Percentiles rank a stretch among this genome's conserved stretches.
Conservation (phyloP, 2,113 vertebrate genomes). For the Oncorhynchus gorbuscha region DNA sequence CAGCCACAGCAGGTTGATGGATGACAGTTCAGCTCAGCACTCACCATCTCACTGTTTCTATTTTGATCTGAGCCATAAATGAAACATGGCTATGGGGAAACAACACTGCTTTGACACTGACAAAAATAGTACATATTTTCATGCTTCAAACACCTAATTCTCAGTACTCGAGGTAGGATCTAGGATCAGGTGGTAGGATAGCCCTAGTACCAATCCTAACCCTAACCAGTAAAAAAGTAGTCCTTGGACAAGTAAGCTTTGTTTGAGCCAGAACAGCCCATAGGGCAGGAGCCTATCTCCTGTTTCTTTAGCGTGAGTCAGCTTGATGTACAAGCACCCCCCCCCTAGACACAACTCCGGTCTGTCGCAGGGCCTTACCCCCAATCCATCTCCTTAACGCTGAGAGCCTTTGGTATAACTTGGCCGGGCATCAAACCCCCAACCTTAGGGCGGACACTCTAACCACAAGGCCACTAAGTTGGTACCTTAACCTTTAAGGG, state of each 20-base stretch:
- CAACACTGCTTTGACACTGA: conserved; percentile 4
- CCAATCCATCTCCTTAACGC: too few species aligned
- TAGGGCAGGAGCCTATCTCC: too few species aligned
- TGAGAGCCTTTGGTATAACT: background rate
- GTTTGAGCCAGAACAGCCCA: too few species aligned
- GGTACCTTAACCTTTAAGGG: too few species aligned
- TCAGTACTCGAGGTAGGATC: background rate
- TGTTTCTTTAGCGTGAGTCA: too few species aligned
- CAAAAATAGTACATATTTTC: conserved; percentile 27
- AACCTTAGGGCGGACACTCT: background rate
- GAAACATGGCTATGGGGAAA: conserved; percentile 36
- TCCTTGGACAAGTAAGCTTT: too few species aligned
- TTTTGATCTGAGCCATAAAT: conserved; percentile 53
- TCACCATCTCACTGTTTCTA: background rate
- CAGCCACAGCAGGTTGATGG: too few species aligned
- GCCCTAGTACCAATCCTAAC: background rate
- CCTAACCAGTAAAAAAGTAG: too few species aligned
- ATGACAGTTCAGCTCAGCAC: background rate
- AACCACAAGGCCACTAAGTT: background rate
- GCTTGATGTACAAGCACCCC: too few species aligned
- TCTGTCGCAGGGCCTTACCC: too few species aligned
- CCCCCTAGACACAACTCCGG: too few species aligned
- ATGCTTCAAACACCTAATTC: conserved; percentile 9
- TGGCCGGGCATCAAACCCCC: conserved; percentile 11
- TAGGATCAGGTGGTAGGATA: background rate